Conservation (phyloP, 2,888 invertebrate genomes). For the Lepeophtheirus nordmannii region DNA sequence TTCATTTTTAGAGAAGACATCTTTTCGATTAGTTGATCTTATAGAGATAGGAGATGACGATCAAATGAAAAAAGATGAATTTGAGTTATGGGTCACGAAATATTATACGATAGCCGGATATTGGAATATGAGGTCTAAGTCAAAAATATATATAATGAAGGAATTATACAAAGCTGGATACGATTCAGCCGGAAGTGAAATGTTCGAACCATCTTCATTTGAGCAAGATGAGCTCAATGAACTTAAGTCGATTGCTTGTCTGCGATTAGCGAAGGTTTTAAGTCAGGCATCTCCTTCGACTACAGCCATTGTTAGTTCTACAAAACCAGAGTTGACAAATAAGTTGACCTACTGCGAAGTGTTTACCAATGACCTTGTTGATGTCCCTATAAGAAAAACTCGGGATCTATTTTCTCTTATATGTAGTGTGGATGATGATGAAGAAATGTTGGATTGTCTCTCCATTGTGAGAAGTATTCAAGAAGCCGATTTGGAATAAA, state of each 20-base stretch:
- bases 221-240: neutral
- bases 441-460: neutral
- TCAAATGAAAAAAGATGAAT: neutral
- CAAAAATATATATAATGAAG: neutral
- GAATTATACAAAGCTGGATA: neutral
- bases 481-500: neutral
- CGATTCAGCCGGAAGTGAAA: neutral
- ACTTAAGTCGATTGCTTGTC: constrained; percentile 1
- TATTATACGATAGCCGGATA: neutral
- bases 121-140: constrained; percentile 4
- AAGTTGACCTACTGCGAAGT: neutral
- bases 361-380: neutral
- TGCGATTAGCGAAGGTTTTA: neutral
- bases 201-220: neutral
- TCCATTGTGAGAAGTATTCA: neutral
- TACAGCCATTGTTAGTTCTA: neutral
- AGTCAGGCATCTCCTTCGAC: neutral
- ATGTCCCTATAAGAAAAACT: neutral
- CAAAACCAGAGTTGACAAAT: neutral
- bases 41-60: neutral
- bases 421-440: neutral
- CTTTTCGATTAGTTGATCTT: neutral
- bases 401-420: constrained; percentile 5
- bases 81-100: neutral
- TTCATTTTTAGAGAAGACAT: neutral